Conservation (phyloP, 2,888 invertebrate species). For the Archips xylosteana region DNA sequence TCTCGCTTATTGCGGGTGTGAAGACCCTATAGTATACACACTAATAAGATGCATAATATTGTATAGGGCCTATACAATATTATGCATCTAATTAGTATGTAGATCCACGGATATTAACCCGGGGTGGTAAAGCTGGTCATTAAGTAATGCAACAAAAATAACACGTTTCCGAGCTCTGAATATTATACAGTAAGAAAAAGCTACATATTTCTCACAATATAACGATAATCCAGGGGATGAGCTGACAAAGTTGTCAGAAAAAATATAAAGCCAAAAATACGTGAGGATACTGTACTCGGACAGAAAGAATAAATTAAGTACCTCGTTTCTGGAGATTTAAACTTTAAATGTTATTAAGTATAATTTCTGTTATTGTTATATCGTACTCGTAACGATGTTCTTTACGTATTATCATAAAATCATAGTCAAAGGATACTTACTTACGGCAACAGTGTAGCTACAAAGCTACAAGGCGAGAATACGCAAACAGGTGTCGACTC, state of each 20-base stretch:
- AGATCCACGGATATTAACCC: conserved; percentile 14
- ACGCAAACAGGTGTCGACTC: conserved; percentile 85
- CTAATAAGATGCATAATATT: too few species aligned
- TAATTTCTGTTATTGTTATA: conserved; percentile 49
- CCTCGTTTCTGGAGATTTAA: background rate
- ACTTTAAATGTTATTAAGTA: background rate
- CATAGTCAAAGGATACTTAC: conserved; percentile 76
- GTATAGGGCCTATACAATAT: too few species aligned
- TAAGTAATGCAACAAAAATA: conserved; percentile 27
- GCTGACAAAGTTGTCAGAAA: background rate
- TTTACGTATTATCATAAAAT: conserved; percentile 51
- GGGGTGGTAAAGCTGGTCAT: conserved; percentile 11
- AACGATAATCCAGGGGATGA: background rate
- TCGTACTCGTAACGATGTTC: conserved; percentile 50
- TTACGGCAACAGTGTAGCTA: conserved; percentile 76
- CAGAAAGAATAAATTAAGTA: background rate
- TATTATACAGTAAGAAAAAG: conserved; percentile 1
- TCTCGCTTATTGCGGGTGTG: background rate
- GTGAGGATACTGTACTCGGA: background rate
- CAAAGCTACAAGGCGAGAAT: conserved; percentile 80
- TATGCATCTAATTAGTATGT: conserved; percentile 12
- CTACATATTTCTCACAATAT: background rate
- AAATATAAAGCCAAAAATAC: background rate
- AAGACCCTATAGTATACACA: conserved; percentile 20
- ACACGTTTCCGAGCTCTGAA: conserved; percentile 17